These are phyloP conservation scores for Scortum barcoo DNA, from an alignment of 2,113 vertebrate genomes.

Conservation along the genomic window DNA sequence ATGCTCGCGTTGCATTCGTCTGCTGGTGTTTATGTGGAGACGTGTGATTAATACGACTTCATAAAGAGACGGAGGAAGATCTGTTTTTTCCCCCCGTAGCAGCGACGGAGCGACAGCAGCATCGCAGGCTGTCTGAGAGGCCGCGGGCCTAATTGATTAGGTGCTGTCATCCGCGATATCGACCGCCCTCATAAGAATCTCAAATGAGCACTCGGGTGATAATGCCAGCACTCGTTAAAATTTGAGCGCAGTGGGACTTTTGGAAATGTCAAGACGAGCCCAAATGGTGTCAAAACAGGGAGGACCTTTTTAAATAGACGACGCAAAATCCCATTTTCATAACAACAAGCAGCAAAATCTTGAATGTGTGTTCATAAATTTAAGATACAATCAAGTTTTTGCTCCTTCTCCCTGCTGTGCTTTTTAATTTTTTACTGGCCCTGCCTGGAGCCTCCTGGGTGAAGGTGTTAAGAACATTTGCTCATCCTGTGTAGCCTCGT, in stretches of 20 bases:
- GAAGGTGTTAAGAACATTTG: slow-evolving; percentile 49
- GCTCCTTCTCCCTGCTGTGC: slow-evolving; percentile 6
- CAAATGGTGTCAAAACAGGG: slow-evolving; percentile 31
- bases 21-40: slow-evolving; percentile 55
- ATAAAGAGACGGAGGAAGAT: slow-evolving; percentile 2
- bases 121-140: slow-evolving; percentile 5
- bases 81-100: background rate
- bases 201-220: slow-evolving; percentile 52
- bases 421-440: slow-evolving; percentile 18
- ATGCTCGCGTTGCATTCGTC: slow-evolving; percentile 7
- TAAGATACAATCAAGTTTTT: slow-evolving; percentile 27
- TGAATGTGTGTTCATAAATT: slow-evolving; percentile 35
- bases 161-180: slow-evolving; percentile 38
- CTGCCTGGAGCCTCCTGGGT: slow-evolving; percentile 6
- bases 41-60: slow-evolving; percentile 58
- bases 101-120: slow-evolving; percentile 33
- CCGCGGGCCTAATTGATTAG: slow-evolving; percentile 64
- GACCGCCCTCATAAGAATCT: slow-evolving; percentile 56
- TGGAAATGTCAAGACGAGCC: slow-evolving; percentile 62
- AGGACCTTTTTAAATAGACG: slow-evolving; percentile 41
- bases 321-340: slow-evolving; percentile 32
- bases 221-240: slow-evolving; percentile 65
- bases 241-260: slow-evolving; percentile 48
- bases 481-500: slow-evolving; percentile 21
- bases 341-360: slow-evolving; percentile 12